Evolutionary conservation across 2,113 vertebrate genomes (phyloP).

Genomic region (Oncorhynchus kisutch): DNA sequence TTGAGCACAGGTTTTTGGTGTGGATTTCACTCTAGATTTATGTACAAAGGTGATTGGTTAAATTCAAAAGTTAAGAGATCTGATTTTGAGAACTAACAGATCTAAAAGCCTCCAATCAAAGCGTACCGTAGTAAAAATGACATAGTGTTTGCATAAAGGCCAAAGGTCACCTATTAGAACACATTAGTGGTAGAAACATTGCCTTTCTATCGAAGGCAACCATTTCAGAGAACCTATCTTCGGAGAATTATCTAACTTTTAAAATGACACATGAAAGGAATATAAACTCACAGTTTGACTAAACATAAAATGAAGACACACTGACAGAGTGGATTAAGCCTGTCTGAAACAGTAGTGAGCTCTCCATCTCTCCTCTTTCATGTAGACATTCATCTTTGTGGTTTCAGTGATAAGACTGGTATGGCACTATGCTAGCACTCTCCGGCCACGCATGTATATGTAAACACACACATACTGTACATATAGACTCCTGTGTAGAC

Average conservation of each 20-base stretch:
- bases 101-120: not conserved
- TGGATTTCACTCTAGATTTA: not conserved
- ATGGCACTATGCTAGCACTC: conserved; percentile 55
- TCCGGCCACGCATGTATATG: conserved; percentile 53
- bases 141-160: too few relatives aligned
- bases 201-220: not conserved
- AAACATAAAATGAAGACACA: conserved; percentile 48
- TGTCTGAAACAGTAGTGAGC: conserved; percentile 67
- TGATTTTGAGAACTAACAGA: too few relatives aligned
- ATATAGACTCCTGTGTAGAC: conserved; percentile 58
- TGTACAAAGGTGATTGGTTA: not conserved
- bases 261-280: not conserved
- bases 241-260: not conserved
- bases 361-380: conserved; percentile 23
- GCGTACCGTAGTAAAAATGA: not conserved
- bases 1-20: not conserved
- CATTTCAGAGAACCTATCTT: conserved; percentile 23
- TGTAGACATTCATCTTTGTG: conserved; percentile 70
- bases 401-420: conserved; percentile 80
- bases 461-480: not conserved
- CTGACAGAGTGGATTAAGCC: conserved; percentile 50
- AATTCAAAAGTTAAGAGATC: not conserved
- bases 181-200: not conserved
- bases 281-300: conserved; percentile 70
- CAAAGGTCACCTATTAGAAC: too few relatives aligned